Evolutionary conservation across 2,797 vertebrate genomes (phyloP), one percentile per base, ranked within the genome.

Genomic region (Crypturellus tataupa): DNA sequence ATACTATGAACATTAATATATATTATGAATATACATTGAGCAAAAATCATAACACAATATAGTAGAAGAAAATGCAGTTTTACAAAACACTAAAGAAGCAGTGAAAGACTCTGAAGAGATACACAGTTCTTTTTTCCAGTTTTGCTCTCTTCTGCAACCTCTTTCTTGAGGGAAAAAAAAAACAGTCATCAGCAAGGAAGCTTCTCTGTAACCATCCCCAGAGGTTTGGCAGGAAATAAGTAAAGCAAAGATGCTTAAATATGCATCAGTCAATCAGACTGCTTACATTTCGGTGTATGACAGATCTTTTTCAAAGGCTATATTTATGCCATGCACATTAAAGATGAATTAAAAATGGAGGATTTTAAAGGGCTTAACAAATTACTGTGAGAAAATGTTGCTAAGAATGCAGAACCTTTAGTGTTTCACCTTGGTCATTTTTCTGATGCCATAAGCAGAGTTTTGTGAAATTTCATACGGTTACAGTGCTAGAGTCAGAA

Each of bases 371-470:
- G 0, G 1, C 23, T 60, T 88, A 77, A 80, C 12, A 56, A 56
- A 42, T 39, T 85, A 80, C 20, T 33, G 85, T 15, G 35, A 90
- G 77, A 88, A 93, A 87, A 90, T 88, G 35, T 71, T 84, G 60
- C 23, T 21, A 78, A 67, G 62, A 88, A 78, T 64, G 70, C 13
- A 80, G 35, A 86, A 83, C 35, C 65, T 84, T 94, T 53, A 64
- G 25, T 39, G 86, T 78, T 75, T 86, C 39, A 75, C 53, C 80
- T 42, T 58, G 35, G 80, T 70, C 69, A 75, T 20, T 46, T 87
- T 77, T 86, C 62, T 80, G 64, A 89, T 82, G 71, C 67, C 68
- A 78, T 6, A 73, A 9, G 16, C 10, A 14, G 4, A 70, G 72
- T 69, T 73, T 78, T 53, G 39, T 71, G 85, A 80, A 69, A 85